A percentile compares a stretch with the other conserved stretches of the same genome.
Evolutionary conservation across 2,888 invertebrate species (phyloP).

Genomic region (Euplexia lucipara): DNA sequence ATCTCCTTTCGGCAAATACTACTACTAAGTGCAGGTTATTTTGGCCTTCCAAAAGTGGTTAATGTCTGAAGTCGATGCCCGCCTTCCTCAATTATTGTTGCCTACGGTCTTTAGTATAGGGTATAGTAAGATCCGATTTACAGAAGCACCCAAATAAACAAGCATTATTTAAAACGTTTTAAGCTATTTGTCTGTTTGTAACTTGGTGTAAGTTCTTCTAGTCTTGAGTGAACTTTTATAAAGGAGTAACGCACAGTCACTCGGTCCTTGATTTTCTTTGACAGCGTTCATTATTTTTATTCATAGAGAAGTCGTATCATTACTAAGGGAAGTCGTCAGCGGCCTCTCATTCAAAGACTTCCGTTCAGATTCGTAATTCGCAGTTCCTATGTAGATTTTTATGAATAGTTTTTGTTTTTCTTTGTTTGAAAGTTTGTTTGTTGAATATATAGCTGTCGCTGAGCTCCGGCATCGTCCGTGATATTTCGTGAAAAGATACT

Average conservation of each 20-base stretch:
- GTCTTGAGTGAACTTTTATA: not conserved
- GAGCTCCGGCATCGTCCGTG: not conserved
- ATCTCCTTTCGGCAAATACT: not conserved
- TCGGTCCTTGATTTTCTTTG: slow-evolving; percentile 39
- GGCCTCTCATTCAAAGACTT: slow-evolving; percentile 50
- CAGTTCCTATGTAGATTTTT: slow-evolving; percentile 34
- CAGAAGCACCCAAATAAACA: no score
- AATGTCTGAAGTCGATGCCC: not conserved
- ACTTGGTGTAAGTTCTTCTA: no score
- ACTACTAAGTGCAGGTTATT: not conserved
- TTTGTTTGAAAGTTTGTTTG: slow-evolving; percentile 6
- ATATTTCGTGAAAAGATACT: not conserved
- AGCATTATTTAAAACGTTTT: no score
- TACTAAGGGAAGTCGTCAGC: slow-evolving; percentile 40
- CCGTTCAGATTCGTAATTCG: slow-evolving; percentile 33
- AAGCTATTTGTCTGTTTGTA: no score
- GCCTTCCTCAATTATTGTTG: not conserved
- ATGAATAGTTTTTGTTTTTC: slow-evolving; percentile 42
- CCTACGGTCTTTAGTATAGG: not conserved
- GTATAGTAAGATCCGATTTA: not conserved
- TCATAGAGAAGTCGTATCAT: slow-evolving; percentile 42
- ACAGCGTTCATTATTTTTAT: slow-evolving; percentile 53
- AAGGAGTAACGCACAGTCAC: not conserved
- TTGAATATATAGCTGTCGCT: not conserved
- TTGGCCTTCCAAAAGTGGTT: not conserved